Evolutionary conservation across 2,113 vertebrate species (phyloP), one percentile per base, ranked within the genome.

Genomic region (Lycocorax pyrrhopterus): DNA sequence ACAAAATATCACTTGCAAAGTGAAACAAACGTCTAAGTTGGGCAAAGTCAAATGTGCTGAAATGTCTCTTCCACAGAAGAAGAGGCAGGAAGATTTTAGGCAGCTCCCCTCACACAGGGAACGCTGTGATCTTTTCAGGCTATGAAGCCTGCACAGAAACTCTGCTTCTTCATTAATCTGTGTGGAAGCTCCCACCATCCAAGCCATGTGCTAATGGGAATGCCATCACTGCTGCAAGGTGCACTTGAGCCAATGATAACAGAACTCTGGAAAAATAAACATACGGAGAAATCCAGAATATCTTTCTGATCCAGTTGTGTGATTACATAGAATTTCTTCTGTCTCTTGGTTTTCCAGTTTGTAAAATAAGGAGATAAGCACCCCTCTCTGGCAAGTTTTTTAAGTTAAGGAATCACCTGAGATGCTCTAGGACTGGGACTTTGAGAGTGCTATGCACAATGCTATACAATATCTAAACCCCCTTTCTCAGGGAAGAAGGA

Each of bases 1-100:
- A 89, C 74, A 89, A 92, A 92, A 89, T 53, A 93, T 32, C 72
- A 52, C 64, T 81, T 72, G 44, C 30, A 81, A 89, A 95, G n/a
- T 37, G 37, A n/a, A 87, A 66, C 76, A 63, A 78, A 35, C 0
- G 35, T 55, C 9, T 41, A 56, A 80, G 37, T 53, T 79, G 74
- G 71, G 49, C 43, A 87, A 77, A 90, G 44, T 29, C 4, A 0
- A 25, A 41, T 11, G 46, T 67, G 71, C 66, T 79, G 85, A 76
- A 93, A 90, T 30, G 58, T 56, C 79, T 37, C 63, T 89, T 84
- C 33, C 55, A 37, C 14, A 29, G 10, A 15, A 53, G 59, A 56
- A 25, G 25, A 41, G 52, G 43, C 23, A 55, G 30, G 44, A 77
- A 32, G 82, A 41, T 33, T 58, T 69, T 26, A 74, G 69, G 49